phyloP scores from a whole-genome alignment of 2,797 vertebrate genomes.

The Silurus lanzhouensis region DNA sequence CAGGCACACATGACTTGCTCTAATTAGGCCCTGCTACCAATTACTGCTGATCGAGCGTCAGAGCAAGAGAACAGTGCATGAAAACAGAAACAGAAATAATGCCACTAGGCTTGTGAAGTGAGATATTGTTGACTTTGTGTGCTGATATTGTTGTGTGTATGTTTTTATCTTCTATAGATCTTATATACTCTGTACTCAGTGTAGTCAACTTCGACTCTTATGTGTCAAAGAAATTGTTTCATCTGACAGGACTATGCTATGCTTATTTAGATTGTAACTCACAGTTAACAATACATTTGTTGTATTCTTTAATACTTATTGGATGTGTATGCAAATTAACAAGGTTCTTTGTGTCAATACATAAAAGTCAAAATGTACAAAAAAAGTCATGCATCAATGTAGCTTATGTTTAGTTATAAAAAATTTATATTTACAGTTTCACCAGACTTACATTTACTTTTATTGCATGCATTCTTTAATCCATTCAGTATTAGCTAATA shows the following conservation, averaged over 20 bases:
- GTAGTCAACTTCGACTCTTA: not conserved
- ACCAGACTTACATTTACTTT: not conserved
- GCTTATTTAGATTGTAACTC: not conserved
- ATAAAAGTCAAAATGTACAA: not conserved
- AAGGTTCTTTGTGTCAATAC: not conserved
- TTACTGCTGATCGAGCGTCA: constrained; percentile 69
- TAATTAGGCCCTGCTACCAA: constrained; percentile 78
- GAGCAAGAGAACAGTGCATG: constrained; percentile 53
- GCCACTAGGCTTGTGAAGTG: constrained; percentile 19
- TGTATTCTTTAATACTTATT: not conserved
- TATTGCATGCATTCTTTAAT: not conserved
- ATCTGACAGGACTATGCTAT: not conserved
- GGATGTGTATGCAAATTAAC: not conserved
- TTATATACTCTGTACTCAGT: not conserved
- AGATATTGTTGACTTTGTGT: constrained; percentile 5
- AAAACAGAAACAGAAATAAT: constrained; percentile 30
- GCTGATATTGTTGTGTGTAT: not conserved
- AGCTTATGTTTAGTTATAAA: not conserved
- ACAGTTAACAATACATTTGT: not conserved
- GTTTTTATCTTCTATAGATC: not conserved
- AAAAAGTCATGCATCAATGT: not conserved
- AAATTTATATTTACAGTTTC: not conserved
- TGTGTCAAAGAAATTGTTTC: too few relatives aligned
- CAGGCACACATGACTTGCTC: constrained; percentile 73
- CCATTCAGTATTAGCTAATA: not conserved